These are phyloP conservation scores for Odontothrips loti DNA, from an alignment of 2,888 invertebrate species.

Conservation along the genomic window DNA sequence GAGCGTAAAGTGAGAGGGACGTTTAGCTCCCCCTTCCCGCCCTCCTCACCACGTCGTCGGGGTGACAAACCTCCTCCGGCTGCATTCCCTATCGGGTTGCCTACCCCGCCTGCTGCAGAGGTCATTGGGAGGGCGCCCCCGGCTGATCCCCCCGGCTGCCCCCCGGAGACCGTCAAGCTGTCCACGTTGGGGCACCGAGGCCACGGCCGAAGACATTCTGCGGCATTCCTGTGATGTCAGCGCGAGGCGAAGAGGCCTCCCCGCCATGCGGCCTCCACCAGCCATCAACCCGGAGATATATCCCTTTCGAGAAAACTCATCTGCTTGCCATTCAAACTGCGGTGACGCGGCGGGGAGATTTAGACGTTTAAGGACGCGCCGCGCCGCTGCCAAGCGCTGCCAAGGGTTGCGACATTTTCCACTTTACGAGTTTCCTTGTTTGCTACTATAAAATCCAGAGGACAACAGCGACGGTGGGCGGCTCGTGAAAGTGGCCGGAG, in stretches of 20 bases:
- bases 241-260: no score
- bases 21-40: background rate
- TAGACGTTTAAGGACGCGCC: background rate
- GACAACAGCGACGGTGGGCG: background rate
- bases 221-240: no score
- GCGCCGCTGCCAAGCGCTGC: no score
- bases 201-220: background rate
- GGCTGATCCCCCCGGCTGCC: background rate
- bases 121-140: background rate
- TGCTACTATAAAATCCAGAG: background rate
- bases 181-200: background rate
- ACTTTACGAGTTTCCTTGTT: conserved; percentile 1
- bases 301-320: background rate
- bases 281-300: no score
- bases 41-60: no score
- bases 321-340: background rate
- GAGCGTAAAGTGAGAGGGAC: background rate
- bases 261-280: no score
- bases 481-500: background rate
- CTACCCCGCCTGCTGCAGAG: background rate
- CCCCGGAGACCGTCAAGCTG: background rate
- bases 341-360: background rate
- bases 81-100: no score
- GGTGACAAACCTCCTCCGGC: no score
- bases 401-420: background rate